Conservation (phyloP, 2,888 invertebrate species). For the Thymelicus lineola region DNA sequence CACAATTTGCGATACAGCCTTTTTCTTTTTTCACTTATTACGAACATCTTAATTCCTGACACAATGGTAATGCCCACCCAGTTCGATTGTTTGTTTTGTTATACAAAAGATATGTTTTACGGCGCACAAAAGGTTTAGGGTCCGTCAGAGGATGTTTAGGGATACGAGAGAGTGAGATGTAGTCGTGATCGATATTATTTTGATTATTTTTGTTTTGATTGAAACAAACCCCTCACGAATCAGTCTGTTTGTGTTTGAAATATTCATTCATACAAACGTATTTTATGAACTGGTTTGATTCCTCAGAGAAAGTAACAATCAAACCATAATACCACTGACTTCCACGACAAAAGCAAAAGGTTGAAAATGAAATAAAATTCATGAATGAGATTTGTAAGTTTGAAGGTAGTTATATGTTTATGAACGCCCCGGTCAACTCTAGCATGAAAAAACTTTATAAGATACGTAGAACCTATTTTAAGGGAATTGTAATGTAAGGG, state of each 20-base stretch:
- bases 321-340: no score
- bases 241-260: constrained; percentile 13
- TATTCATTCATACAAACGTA: neutral
- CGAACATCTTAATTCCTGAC: constrained; percentile 68
- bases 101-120: constrained; percentile 28
- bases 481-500: no score
- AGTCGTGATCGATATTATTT: constrained; percentile 24
- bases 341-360: no score
- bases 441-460: no score
- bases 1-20: constrained; percentile 66
- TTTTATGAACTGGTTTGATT: no score
- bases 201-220: constrained; percentile 31
- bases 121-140: constrained; percentile 31
- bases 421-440: no score
- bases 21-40: constrained; percentile 55
- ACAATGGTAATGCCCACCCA: constrained; percentile 64
- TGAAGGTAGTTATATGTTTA: no score
- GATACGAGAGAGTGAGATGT: neutral
- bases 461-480: no score
- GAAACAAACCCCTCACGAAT: constrained; percentile 8
- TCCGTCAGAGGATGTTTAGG: constrained; percentile 16
- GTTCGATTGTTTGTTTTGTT: constrained; percentile 47
- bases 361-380: no score
- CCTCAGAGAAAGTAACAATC: no score
- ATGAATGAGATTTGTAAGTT: no score